A percentile compares a stretch with the other conserved stretches of the same genome.
Evolutionary conservation across 2,888 invertebrate genomes (phyloP).

Genomic region (Lithophane ornitopus): DNA sequence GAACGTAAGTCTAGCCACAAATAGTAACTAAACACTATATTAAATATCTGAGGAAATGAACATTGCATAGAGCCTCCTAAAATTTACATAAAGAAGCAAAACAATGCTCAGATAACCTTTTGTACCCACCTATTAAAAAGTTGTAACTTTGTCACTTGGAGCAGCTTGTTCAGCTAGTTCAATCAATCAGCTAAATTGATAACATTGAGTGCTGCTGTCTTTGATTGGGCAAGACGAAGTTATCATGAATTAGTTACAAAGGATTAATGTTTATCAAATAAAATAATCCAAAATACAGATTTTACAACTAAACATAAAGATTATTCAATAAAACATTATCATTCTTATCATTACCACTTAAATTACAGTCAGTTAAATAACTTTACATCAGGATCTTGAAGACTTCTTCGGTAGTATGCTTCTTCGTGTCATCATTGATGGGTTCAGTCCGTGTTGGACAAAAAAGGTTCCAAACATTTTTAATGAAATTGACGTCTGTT

Average conservation of each 20-base stretch:
- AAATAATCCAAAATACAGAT: slow-evolving; percentile 6
- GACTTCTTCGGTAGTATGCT: neutral
- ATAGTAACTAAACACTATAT: neutral
- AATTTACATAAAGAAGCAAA: neutral
- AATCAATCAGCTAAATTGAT: neutral
- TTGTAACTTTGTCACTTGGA: neutral
- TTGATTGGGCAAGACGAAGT: neutral
- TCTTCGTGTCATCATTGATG: neutral
- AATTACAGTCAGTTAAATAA: slow-evolving; percentile 3
- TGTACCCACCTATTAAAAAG: neutral
- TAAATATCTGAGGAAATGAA: neutral
- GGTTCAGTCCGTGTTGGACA: neutral
- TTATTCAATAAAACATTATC: neutral
- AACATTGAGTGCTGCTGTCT: neutral
- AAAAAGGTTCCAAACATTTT: neutral
- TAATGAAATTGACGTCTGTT: neutral
- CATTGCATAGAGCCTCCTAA: neutral
- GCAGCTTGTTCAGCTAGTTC: neutral
- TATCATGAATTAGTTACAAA: neutral
- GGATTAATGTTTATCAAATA: neutral
- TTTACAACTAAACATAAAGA: neutral
- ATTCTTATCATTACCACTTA: slow-evolving; percentile 5
- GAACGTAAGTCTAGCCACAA: neutral
- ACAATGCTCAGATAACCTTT: neutral
- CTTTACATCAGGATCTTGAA: neutral